Conservation (phyloP, 2,797 vertebrate species). For the Danio tinwini region DNA sequence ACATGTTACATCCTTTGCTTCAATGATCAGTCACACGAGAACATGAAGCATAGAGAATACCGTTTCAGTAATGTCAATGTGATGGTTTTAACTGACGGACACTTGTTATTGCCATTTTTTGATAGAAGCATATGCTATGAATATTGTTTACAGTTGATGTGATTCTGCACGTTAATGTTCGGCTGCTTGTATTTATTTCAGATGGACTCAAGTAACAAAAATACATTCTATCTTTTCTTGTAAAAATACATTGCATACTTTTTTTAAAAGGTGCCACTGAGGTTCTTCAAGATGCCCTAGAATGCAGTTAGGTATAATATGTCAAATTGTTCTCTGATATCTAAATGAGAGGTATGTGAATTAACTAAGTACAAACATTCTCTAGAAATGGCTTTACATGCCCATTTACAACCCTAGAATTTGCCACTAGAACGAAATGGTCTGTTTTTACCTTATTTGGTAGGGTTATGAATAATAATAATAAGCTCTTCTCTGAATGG, state of each 20-base stretch:
- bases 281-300: no score
- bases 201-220: constrained; percentile 11
- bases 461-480: no score
- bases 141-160: constrained; percentile 52
- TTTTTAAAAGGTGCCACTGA: background rate
- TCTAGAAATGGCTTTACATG: no score
- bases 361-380: no score
- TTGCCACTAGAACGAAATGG: no score
- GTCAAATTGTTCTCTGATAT: no score
- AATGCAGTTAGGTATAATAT: no score
- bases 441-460: no score
- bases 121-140: background rate
- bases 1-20: constrained; percentile 34
- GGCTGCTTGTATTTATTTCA: constrained; percentile 60
- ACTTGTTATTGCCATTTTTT: constrained; percentile 7
- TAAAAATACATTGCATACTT: background rate
- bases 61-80: constrained; percentile 12
- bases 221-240: constrained; percentile 36
- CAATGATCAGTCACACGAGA: constrained; percentile 37
- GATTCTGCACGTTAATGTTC: constrained; percentile 45
- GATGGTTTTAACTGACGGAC: constrained; percentile 6
- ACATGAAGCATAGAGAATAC: constrained; percentile 16
- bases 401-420: no score
- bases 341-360: no score
- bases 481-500: no score